Conservation (phyloP, 92 coral and sea anemone species). For the Metridium senile region DNA sequence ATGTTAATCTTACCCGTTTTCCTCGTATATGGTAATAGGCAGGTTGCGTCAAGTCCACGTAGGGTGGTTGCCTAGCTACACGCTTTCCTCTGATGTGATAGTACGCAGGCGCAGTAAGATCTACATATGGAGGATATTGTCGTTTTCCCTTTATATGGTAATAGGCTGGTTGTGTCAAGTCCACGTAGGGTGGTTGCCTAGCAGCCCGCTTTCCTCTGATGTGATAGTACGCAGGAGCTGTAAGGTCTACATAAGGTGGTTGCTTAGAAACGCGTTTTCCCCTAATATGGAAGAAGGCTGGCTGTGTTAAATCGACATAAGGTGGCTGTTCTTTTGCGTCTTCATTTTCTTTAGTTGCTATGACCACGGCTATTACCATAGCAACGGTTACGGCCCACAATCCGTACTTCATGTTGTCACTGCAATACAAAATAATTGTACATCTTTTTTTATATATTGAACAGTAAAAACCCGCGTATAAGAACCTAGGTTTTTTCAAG, state of each 20-base stretch:
- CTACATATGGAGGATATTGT: slow-evolving; percentile 33
- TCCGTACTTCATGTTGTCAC: slow-evolving; percentile 14
- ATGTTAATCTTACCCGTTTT: slow-evolving; percentile 23
- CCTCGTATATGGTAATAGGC: slow-evolving; percentile 45
- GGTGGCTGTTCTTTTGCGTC: slow-evolving; percentile 39
- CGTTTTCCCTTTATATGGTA: slow-evolving; percentile 50
- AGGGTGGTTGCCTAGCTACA: slow-evolving; percentile 40
- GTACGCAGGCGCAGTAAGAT: slow-evolving; percentile 38
- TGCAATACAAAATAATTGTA: not conserved
- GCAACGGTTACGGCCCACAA: slow-evolving; percentile 16
- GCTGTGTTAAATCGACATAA: slow-evolving; percentile 9
- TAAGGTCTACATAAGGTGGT: slow-evolving; percentile 31
- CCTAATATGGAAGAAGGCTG: slow-evolving; percentile 43
- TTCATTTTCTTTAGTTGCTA: slow-evolving; percentile 35
- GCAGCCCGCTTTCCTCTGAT: slow-evolving; percentile 42
- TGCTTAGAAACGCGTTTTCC: slow-evolving; percentile 19
- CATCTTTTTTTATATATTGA: not conserved
- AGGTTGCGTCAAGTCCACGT: slow-evolving; percentile 25
- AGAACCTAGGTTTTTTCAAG: too few species aligned
- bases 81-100: slow-evolving; percentile 47
- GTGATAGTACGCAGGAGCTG: slow-evolving; percentile 45
- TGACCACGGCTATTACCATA: slow-evolving; percentile 25
- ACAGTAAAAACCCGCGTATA: too few species aligned
- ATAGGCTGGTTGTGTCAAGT: slow-evolving; percentile 28
- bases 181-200: slow-evolving; percentile 35